These are phyloP conservation scores for Rhinoderma darwinii DNA, from an alignment of 2,113 vertebrate species.

Conservation along the genomic window DNA sequence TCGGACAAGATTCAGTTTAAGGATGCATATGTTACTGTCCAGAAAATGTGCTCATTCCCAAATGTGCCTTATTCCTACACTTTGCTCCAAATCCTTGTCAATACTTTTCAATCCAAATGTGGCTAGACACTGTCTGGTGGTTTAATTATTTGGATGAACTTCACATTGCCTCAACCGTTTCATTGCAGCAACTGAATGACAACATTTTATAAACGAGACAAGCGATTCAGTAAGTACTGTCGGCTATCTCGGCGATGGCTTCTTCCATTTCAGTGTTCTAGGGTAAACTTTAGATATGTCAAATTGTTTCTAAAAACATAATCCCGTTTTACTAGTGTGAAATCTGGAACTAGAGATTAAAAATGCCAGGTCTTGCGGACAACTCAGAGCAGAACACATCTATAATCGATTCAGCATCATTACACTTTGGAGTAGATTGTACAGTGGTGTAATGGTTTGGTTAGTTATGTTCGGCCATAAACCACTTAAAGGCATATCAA, in stretches of 20 bases:
- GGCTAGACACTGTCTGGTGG: constrained; percentile 38
- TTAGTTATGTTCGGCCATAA: neutral
- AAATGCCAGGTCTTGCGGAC: neutral
- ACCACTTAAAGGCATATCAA: neutral
- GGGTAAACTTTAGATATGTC: neutral
- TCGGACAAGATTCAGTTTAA: neutral
- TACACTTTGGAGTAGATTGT: neutral
- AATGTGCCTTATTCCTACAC: neutral
- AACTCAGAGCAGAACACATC: neutral
- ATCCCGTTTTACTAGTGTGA: neutral
- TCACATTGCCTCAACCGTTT: neutral
- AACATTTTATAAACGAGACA: constrained; percentile 22
- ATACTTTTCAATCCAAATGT: constrained; percentile 38
- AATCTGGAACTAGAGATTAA: neutral
- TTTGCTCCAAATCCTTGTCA: constrained; percentile 26
- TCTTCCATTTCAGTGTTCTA: neutral
- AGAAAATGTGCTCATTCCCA: constrained; percentile 26
- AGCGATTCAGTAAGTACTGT: neutral
- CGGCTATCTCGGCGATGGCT: neutral
- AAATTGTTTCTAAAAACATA: no score
- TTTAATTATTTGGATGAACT: constrained; percentile 50
- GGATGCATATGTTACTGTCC: constrained; percentile 33
- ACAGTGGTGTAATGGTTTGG: neutral
- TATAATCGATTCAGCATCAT: neutral
- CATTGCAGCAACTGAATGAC: constrained; percentile 13